Evolutionary conservation across 2,113 vertebrate genomes (phyloP).

Genomic region (Poecile atricapillus): DNA sequence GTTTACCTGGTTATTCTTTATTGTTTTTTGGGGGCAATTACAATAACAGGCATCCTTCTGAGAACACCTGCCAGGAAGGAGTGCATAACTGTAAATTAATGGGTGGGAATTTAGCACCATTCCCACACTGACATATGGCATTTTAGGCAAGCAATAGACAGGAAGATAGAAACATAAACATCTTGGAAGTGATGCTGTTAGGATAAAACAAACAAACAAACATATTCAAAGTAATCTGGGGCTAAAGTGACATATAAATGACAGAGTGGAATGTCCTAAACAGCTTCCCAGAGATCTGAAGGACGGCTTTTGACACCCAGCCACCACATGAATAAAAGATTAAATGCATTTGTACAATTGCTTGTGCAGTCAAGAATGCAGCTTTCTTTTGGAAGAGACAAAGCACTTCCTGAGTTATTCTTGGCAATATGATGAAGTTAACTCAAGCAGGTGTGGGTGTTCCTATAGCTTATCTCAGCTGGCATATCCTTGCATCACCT

Average conservation of each 20-base stretch:
- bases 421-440: background rate
- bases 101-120: background rate
- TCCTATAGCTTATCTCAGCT: background rate
- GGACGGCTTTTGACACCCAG: background rate
- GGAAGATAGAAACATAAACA: background rate
- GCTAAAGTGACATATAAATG: background rate
- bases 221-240: background rate
- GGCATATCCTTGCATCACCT: background rate
- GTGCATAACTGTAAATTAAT: background rate
- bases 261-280: background rate
- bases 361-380: background rate
- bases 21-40: background rate
- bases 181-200: background rate
- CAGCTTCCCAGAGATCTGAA: background rate
- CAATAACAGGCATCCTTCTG: background rate
- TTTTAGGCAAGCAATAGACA: background rate
- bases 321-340: background rate
- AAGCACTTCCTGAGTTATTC: background rate
- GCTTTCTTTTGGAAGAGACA: background rate
- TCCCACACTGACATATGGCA: background rate
- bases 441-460: background rate
- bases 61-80: background rate
- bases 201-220: background rate
- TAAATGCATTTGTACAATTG: background rate
- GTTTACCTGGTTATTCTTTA: background rate